Evolutionary conservation across 2,888 invertebrate species (phyloP).

Genomic region (Aradus depressus): DNA sequence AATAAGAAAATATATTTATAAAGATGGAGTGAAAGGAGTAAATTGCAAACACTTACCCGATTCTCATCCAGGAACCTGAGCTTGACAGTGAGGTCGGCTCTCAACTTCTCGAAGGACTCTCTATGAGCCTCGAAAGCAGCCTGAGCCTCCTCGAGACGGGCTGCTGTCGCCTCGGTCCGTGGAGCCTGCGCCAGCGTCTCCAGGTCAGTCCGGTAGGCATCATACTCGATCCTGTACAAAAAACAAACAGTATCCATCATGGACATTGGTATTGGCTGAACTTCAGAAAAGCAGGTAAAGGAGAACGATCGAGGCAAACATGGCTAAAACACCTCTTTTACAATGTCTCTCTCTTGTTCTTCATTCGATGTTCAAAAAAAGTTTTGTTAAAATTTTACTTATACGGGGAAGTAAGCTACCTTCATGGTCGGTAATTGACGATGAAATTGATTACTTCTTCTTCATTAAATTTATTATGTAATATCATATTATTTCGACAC

Average conservation of each 20-base stretch:
- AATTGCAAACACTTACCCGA: conserved; percentile 50
- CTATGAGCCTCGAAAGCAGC: conserved; percentile 74
- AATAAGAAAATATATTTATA: background rate
- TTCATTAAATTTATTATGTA: no score
- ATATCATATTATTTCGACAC: no score
- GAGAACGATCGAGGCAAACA: no score
- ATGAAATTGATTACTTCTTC: no score
- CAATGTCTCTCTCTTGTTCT: no score
- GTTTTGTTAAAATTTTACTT: no score
- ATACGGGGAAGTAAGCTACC: no score
- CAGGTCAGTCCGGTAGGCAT: conserved; percentile 92
- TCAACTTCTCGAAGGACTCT: conserved; percentile 80
- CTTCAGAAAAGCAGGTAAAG: no score
- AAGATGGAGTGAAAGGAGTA: background rate
- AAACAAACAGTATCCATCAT: conserved; percentile 17
- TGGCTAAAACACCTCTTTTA: background rate
- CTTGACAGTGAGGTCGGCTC: conserved; percentile 89
- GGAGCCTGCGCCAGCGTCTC: conserved; percentile 64
- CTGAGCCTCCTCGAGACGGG: conserved; percentile 65
- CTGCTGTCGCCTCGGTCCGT: conserved; percentile 43
- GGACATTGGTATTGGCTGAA: no score
- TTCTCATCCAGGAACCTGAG: conserved; percentile 95
- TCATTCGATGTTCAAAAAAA: no score
- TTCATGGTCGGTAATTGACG: no score
- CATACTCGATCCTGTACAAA: conserved; percentile 75